Conservation (phyloP, 1,140 invertebrate genomes). For the Pectinophora gossypiella region DNA sequence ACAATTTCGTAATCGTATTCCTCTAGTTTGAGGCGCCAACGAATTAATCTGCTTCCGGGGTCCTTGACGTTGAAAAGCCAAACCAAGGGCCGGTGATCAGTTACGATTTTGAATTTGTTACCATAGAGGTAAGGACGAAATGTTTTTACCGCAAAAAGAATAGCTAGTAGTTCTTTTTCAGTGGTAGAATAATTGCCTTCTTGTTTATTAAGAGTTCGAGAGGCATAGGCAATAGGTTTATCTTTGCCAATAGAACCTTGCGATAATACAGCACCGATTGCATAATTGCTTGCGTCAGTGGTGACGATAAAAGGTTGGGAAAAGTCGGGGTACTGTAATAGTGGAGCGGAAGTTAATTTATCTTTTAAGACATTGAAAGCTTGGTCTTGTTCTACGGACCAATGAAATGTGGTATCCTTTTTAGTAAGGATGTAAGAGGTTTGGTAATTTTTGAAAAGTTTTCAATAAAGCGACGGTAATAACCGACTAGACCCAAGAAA, state of each 20-base stretch:
- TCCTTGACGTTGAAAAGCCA: slow-evolving; percentile 71
- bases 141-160: slow-evolving; percentile 61
- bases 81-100: slow-evolving; percentile 70
- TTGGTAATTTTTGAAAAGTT: slow-evolving; percentile 34
- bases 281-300: slow-evolving; percentile 49
- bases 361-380: slow-evolving; percentile 55
- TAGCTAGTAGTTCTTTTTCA: slow-evolving; percentile 33
- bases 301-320: slow-evolving; percentile 44
- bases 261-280: slow-evolving; percentile 44
- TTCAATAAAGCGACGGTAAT: slow-evolving; percentile 40
- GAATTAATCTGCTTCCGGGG: slow-evolving; percentile 55
- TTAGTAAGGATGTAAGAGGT: slow-evolving; percentile 32
- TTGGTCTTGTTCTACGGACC: slow-evolving; percentile 28
- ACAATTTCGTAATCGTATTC: slow-evolving; percentile 60
- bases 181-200: slow-evolving; percentile 32
- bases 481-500: slow-evolving; percentile 52
- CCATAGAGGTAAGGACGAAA: slow-evolving; percentile 72
- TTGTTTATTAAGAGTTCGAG: slow-evolving; percentile 26
- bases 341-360: slow-evolving; percentile 43
- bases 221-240: slow-evolving; percentile 38
- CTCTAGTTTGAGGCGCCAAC: slow-evolving; percentile 74
- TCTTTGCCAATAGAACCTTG: slow-evolving; percentile 35
- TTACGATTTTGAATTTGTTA: slow-evolving; percentile 63
- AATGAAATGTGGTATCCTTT: slow-evolving; percentile 23
- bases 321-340: slow-evolving; percentile 55